These are phyloP conservation scores for Cacoxenus indagator DNA, from an alignment of 2,888 invertebrate species.

Conservation along the genomic window DNA sequence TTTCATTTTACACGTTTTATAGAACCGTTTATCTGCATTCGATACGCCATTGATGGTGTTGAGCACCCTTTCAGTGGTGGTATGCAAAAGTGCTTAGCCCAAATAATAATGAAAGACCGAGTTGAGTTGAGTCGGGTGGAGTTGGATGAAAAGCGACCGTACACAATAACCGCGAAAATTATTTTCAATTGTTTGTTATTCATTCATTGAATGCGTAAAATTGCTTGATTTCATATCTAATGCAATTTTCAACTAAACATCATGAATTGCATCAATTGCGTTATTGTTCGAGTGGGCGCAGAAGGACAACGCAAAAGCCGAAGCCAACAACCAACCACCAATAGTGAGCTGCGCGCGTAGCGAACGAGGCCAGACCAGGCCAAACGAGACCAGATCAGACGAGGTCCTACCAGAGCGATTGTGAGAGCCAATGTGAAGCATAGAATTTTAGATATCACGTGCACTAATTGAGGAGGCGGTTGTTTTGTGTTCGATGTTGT, in stretches of 20 bases:
- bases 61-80: too few species aligned
- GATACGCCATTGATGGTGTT: too few species aligned
- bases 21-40: too few species aligned
- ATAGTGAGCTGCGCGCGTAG: neutral
- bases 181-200: constrained; percentile 66
- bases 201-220: constrained; percentile 12
- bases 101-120: neutral
- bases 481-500: constrained; percentile 29
- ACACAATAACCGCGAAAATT: constrained; percentile 62
- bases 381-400: neutral
- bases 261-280: constrained; percentile 62
- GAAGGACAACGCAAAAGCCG: neutral
- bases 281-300: constrained; percentile 11
- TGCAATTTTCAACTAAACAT: constrained; percentile 63
- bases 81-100: too few species aligned
- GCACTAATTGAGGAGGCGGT: constrained; percentile 39
- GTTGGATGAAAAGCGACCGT: too few species aligned
- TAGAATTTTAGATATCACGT: constrained; percentile 25
- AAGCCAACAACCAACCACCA: neutral
- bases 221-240: constrained; percentile 34
- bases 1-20: too few species aligned
- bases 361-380: neutral
- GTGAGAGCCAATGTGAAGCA: neutral
- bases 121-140: neutral
- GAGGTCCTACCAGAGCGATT: neutral